Conservation (phyloP, 2,113 vertebrate genomes). For the Leiothrix lutea region DNA sequence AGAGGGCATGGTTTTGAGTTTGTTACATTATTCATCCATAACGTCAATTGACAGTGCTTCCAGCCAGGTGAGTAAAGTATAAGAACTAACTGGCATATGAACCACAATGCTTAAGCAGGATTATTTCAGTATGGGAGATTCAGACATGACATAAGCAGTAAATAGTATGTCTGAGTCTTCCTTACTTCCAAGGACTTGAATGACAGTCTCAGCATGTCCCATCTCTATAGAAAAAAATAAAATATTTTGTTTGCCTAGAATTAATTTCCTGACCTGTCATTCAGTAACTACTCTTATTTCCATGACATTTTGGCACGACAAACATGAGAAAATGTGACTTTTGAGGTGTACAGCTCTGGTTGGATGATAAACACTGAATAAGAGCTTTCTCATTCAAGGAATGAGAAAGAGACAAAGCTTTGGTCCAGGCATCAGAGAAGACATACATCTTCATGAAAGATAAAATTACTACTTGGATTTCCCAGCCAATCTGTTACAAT, state of each 20-base stretch:
- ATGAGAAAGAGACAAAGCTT: not conserved
- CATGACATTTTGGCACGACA: not conserved
- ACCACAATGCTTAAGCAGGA: not conserved
- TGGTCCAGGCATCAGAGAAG: not conserved
- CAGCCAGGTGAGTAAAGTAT: not conserved
- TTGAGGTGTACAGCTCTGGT: not conserved
- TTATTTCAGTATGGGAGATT: not conserved
- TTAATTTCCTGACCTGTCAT: not conserved
- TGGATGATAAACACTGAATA: not conserved
- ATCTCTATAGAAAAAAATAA: not conserved
- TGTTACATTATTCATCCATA: slow-evolving; percentile 7
- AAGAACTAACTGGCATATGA: not conserved
- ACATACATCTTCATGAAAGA: not conserved
- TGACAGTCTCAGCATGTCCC: not conserved
- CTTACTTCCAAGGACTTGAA: not conserved
- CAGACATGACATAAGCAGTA: not conserved
- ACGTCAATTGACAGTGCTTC: not conserved
- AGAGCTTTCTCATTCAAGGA: not conserved
- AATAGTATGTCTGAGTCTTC: not conserved
- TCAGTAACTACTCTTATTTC: not conserved
- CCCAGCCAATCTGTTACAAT: not conserved
- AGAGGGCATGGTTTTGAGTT: not conserved
- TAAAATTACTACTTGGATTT: not conserved
- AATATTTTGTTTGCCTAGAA: not conserved
- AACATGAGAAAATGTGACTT: not conserved